Base-by-base conservation (phyloP, 1,140 invertebrate genomes). In the Solen grandis region DNA sequence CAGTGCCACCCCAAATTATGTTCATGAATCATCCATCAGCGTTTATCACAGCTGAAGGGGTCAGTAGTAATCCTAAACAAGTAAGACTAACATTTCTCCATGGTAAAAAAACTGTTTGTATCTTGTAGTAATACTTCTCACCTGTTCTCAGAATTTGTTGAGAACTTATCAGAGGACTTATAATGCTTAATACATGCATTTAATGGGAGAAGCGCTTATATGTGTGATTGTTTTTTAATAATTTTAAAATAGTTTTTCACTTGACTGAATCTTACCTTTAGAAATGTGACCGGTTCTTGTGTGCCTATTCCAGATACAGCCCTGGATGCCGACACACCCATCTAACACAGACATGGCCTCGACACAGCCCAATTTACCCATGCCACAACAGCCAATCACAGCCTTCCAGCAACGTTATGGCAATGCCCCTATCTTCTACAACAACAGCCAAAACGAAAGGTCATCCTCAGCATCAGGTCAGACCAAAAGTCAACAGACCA, bases 261-360 rank as follows among this genome's bases (percentile, higher is more conserved):
- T n/a, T n/a, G n/a, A n/a, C n/a, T n/a, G n/a, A n/a, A n/a, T n/a
- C n/a, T n/a, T n/a, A n/a, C n/a, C n/a, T n/a, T n/a, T n/a, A n/a
- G n/a, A n/a, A n/a, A n/a, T n/a, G n/a, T n/a, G n/a, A n/a, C n/a
- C n/a, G n/a, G n/a, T n/a, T n/a, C n/a, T n/a, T n/a, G n/a, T n/a
- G n/a, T n/a, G n/a, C n/a, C n/a, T n/a, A 33, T 69, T 80, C 55
- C 52, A 81, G 79, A 73, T 81, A 54, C 79, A n/a, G 35, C 16
- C 19, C 46, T 62, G 79, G 68, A 81, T 81, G 79, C 79, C 69
- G 2, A 81, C 33, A 5, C 65, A 55, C n/a, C 46, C 29, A 22
- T 81, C 66, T 22, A 60, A 38, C 10, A 16, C 70, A 54, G 33
- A 33, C 31, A 80, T 80, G 33, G 69, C 69, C 33, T 33, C 59